Base-by-base conservation (phyloP, 2,797 vertebrate species). In the Phataginus tricuspis region DNA sequence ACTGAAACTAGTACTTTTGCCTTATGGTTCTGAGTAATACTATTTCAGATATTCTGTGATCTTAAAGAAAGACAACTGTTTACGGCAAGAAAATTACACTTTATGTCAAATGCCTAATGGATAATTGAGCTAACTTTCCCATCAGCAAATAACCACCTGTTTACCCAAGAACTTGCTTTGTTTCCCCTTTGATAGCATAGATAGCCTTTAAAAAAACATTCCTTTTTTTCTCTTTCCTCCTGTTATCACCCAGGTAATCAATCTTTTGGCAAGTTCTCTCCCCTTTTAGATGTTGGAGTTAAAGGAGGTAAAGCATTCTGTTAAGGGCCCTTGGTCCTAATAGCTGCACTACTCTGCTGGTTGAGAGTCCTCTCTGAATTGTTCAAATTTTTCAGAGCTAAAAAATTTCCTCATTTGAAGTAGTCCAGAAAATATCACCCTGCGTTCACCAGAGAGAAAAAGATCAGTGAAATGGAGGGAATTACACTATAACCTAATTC, bases 381-480 rank as follows among this genome's bases (percentile, higher is more conserved):
- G 51, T 86, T 93, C 53, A 74, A 18, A 80, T 94, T 94, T 83
- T 94, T 97, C 83, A 93, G 6, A 94, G 19, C n/a, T 92, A 9
- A 97, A 88, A 94, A 64, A 16, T 49, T 92, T 89, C 69, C 66
- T 93, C 64, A 71, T 53, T 86, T 92, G 23, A 90, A 75, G 3
- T 37, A 97, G 39, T 86, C n/a, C 64, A 82, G 79, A 29, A 92
- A 94, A 59, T 29, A 45, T 2, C 53, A 45, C 27, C 16, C 29
- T 23, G 12, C 59, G 25, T 82, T 97, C 55, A 78, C 19, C 25
- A 59, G 19, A 90, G 4, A 78, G 2, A 27, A 9, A 75, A 94
- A 84, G 61, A 74, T 4, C 13, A 71, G 25, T 18, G 27, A 80
- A 91, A 79, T 57, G 19, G 93, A 94, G 49, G 42, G 14, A 94